Conservation (phyloP, 2,113 vertebrate genomes). For the Corapipo altera region DNA sequence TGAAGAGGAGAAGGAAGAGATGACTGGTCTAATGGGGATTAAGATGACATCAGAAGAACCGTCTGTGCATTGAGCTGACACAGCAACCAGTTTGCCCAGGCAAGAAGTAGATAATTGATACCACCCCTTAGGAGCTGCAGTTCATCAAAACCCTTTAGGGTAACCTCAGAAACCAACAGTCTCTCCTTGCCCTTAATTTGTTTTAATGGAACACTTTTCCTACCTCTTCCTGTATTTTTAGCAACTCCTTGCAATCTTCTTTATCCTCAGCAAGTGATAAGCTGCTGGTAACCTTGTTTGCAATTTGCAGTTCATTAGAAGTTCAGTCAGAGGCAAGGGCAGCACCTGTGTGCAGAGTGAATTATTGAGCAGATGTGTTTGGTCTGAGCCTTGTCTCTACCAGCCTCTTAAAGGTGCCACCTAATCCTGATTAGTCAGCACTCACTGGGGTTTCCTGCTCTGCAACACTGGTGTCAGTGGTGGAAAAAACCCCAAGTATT, state of each 20-base stretch:
- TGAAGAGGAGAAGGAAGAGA: background rate
- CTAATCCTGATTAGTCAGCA: background rate
- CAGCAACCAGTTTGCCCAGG: constrained; percentile 2
- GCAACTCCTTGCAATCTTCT: background rate
- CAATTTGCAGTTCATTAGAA: constrained; percentile 16
- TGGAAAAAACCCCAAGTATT: background rate
- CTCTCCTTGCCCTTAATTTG: background rate
- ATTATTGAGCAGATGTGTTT: background rate
- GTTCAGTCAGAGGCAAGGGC: background rate
- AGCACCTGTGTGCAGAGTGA: background rate
- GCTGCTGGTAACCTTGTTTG: background rate
- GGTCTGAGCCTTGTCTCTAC: background rate
- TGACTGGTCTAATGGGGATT: background rate
- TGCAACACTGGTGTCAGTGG: background rate
- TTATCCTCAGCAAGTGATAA: background rate
- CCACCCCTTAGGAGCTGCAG: background rate
- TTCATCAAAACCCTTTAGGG: background rate
- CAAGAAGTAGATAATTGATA: constrained; percentile 21
- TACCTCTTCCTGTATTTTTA: background rate
- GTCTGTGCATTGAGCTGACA: background rate
- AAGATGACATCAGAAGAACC: constrained; percentile 4
- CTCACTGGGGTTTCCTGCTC: background rate
- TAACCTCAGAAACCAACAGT: background rate
- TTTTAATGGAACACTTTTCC: constrained; percentile 1
- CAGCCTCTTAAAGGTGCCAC: background rate